Base-by-base conservation (phyloP, 2,113 vertebrate genomes). In the Neomonachus schauinslandi region DNA sequence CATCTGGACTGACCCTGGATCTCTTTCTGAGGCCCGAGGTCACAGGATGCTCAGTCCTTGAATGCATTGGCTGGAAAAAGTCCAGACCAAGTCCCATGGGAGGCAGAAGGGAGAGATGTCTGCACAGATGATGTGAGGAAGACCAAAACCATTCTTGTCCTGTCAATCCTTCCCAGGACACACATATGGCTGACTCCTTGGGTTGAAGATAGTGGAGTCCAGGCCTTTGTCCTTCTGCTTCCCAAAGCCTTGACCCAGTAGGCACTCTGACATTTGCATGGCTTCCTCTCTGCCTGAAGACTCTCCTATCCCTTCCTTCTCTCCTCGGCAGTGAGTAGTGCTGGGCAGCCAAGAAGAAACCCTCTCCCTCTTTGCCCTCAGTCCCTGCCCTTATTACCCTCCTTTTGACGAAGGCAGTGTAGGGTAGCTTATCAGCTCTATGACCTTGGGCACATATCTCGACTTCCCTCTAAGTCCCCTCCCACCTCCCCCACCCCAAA, bases 11-110 rank as follows among this genome's bases (percentile, higher is more conserved):
- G 22, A 82, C 76, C 36, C 7, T 31, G 46, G 14, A 59, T 90
- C 24, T 91, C 57, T 91, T 13, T 53, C 51, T 28, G 28, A 83
- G n/a, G 18, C 28, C 46, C 9, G 51, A 33, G 65, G n/a, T 76
- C 65, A 97, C 69, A 85, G 51, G 39, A 42, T 46, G 57, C 15
- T 79, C 21, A 46, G 12, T 79, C 24, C 26, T 93, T 36, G 71
- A 51, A 46, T 18, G 16, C 11, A 42, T 1, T n/a, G 9, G 26
- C 42, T 3, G 18, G 19, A 12, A 74, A 89, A 81, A 94, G 24
- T 31, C 16, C 49, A 89, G 10, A 28, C 3, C 6, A n/a, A 65
- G 31, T 83, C 90, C 76, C 11, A 1, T 0, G 3, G 49, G 57
- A 82, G 11, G 71, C 18, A 79, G 24, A 91, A 28, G 21, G 11